These are phyloP conservation scores for Tragelaphus buxtoni DNA, from an alignment of 2,113 vertebrate genomes.

Conservation along the genomic window DNA sequence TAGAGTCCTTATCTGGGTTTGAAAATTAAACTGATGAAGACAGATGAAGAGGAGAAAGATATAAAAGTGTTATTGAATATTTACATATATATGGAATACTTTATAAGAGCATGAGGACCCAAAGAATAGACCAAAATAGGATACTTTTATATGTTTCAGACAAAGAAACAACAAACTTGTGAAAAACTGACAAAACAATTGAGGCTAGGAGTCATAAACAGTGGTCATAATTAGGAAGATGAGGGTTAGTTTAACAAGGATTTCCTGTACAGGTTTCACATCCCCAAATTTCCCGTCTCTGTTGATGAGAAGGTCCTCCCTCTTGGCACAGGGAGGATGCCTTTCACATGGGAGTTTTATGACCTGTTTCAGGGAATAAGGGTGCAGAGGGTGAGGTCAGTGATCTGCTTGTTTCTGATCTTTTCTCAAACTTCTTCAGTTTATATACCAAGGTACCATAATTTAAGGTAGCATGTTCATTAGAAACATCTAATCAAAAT, in stretches of 20 bases:
- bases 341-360: neutral
- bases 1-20: neutral
- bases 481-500: neutral
- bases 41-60: neutral
- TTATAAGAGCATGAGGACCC: neutral
- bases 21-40: neutral
- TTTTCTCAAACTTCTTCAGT: neutral
- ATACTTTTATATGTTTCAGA: neutral
- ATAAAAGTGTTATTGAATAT: neutral
- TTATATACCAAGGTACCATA: neutral
- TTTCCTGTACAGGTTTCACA: neutral
- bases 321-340: neutral
- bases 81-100: neutral
- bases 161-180: neutral
- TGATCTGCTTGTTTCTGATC: neutral
- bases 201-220: neutral
- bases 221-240: neutral
- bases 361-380: neutral
- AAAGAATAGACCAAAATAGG: neutral
- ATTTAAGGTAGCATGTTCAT: neutral
- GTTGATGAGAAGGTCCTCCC: neutral
- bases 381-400: neutral
- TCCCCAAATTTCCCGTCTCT: neutral
- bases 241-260: neutral
- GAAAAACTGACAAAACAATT: neutral